phyloP scores from a whole-genome alignment of 2,113 vertebrate genomes.

The Piliocolobus tephrosceles region DNA sequence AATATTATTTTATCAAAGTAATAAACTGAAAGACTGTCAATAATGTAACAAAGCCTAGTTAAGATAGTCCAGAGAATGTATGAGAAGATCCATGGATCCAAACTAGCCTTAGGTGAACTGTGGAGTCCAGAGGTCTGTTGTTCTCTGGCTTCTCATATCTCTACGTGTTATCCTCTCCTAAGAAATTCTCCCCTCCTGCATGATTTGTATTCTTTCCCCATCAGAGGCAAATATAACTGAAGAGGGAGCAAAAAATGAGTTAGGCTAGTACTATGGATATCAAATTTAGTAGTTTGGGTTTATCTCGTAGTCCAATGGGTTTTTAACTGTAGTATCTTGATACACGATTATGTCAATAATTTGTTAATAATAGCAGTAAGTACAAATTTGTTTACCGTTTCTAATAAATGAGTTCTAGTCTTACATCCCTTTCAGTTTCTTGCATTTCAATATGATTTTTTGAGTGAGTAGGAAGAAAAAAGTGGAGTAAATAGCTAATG shows the following conservation, averaged over 20 bases:
- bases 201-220: neutral
- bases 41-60: neutral
- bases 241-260: neutral
- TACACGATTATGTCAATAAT: neutral
- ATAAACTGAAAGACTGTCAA: slow-evolving; percentile 18
- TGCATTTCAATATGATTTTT: neutral
- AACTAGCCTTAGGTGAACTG: neutral
- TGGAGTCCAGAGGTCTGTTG: neutral
- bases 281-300: neutral
- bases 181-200: neutral
- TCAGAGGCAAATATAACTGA: neutral
- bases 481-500: neutral
- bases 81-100: neutral
- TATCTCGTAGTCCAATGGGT: neutral
- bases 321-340: slow-evolving; percentile 2
- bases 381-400: neutral
- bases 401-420: neutral
- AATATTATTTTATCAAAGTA: slow-evolving; percentile 4
- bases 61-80: neutral
- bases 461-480: neutral
- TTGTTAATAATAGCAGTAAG: neutral
- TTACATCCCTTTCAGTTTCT: neutral
- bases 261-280: neutral
- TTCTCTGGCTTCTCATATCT: neutral
- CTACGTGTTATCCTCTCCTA: neutral